Base-by-base conservation (phyloP, 2,888 invertebrate species). In the Molorchus minor region DNA sequence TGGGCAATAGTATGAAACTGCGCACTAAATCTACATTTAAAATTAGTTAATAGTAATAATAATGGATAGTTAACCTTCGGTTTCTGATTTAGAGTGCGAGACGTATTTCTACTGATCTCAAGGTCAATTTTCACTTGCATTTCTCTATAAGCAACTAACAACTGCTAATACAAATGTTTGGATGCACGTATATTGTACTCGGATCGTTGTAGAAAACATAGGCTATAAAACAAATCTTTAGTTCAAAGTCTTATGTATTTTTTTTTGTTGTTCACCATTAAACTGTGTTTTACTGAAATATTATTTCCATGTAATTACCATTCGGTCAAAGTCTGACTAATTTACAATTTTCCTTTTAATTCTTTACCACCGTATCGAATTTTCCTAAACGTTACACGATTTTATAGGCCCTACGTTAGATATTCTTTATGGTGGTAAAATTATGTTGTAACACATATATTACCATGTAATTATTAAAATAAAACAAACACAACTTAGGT, bases 71-170 rank as follows among this genome's bases (percentile, higher is more conserved):
- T 49, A 38, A 49, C 49, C 49, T 49, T 49, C 49, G 16, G 38
- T 49, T 49, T 47, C 17, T 36, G 35, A 35, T 38, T 49, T 36
- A 25, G 35, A 49, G 25, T 25, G 21, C 10, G 25, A 49, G 49
- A 25, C 38, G 38, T 38, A 49, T 38, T 49, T 49, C 38, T 49
- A 16, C n/a, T n/a, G 25, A 15, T 25, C 21, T 20, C 49, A 49
- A 49, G 49, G 49, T 38, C 49, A 43, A 49, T 49, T 49, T 49
- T 49, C 49, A 49, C 49, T 49, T 49, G 49, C 49, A 49, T 49
- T 49, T 49, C 38, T 49, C 38, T 49, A 49, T 49, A 17, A 47
- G 33, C 35, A 35, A 20, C 12, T 33, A 33, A 33, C 33, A 33
- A 33, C 7, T 33, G 33, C 33, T 33, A 33, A 33, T 33, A 10